phyloP scores from a whole-genome alignment of 1,140 invertebrate species.

The Panagrolaimus sp. region DNA sequence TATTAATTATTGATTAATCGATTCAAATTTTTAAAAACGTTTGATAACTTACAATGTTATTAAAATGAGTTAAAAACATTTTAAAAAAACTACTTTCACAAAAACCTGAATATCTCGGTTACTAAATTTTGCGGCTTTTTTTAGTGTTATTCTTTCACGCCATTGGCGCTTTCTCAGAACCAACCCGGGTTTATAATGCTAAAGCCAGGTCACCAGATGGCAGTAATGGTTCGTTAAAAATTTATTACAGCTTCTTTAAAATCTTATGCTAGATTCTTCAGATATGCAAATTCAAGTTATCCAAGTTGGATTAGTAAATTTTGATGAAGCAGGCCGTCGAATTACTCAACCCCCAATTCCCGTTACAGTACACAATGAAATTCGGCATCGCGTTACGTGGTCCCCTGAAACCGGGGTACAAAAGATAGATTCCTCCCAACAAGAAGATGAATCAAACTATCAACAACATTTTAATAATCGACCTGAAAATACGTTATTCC shows the following conservation, averaged over 20 bases:
- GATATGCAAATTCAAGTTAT: constrained; percentile 12
- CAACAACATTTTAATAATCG: neutral
- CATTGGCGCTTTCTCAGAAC: neutral
- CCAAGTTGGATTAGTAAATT: constrained; percentile 8
- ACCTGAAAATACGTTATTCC: neutral
- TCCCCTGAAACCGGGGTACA: neutral
- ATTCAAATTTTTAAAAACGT: no score
- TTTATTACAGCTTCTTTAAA: neutral
- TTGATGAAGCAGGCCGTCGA: neutral
- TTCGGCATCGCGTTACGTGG: neutral
- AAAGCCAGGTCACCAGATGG: neutral
- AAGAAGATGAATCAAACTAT: neutral
- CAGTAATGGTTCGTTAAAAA: neutral
- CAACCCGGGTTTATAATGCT: constrained; percentile 8
- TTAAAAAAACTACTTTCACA: no score
- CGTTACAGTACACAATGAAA: neutral
- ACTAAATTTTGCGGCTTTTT: no score
- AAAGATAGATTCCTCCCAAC: neutral
- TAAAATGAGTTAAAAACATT: no score
- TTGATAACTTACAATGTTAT: no score
- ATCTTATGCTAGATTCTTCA: neutral
- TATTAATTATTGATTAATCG: no score
- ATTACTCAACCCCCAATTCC: neutral
- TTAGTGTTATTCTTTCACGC: no score
- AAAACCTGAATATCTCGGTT: no score